Evolutionary conservation across 2,113 vertebrate genomes (phyloP).

Genomic region (Gymnogyps californianus): DNA sequence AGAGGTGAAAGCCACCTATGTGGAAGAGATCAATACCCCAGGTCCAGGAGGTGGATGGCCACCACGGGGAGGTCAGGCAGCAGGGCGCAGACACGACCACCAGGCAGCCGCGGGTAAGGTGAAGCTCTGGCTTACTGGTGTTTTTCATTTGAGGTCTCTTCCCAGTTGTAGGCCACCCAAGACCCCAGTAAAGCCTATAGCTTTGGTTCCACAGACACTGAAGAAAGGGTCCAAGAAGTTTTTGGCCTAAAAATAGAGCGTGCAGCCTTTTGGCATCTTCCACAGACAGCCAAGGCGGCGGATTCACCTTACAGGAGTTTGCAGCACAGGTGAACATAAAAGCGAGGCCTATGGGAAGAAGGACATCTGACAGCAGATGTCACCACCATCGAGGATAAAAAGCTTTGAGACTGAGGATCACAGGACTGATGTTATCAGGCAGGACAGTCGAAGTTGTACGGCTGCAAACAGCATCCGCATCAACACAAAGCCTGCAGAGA

Average conservation of each 20-base stretch:
- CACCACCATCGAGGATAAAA: too few relatives aligned
- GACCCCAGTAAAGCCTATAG: neutral
- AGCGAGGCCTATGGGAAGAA: too few relatives aligned
- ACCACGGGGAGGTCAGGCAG: neutral
- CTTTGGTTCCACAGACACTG: neutral
- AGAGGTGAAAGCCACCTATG: neutral
- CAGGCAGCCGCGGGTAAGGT: neutral
- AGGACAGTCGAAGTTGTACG: neutral
- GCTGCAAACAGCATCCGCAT: neutral
- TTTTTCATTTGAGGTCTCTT: neutral
- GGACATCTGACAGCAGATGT: neutral
- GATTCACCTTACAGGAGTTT: too few relatives aligned
- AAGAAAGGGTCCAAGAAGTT: neutral
- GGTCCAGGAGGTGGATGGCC: neutral
- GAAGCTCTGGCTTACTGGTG: neutral
- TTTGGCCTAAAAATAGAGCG: neutral
- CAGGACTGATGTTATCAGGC: neutral
- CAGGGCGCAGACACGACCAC: rapidly evolving
- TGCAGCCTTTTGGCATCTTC: neutral
- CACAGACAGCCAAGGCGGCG: neutral
- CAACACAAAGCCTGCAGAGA: neutral
- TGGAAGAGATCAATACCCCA: too few relatives aligned
- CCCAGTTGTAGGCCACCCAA: neutral
- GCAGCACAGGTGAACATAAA: neutral
- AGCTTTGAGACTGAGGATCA: neutral